Percentiles rank a stretch among this genome's conserved stretches.
Conservation (phyloP, 1,140 invertebrate genomes). For the Branchinecta lynchi region DNA sequence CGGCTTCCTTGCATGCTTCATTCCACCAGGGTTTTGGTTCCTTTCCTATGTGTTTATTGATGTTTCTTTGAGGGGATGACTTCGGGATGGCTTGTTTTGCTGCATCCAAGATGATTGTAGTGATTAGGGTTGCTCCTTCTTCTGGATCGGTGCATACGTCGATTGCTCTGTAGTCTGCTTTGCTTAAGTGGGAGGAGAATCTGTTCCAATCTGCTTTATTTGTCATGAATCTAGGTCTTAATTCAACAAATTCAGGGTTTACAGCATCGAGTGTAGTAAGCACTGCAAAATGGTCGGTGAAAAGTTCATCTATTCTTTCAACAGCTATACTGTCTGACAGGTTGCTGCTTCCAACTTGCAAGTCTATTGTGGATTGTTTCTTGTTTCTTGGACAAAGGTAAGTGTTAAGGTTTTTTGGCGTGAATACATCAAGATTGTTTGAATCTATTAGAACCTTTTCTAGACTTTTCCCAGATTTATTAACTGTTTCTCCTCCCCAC, state of each 20-base stretch:
- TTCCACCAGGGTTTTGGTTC: background rate
- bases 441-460: background rate
- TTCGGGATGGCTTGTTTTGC: background rate
- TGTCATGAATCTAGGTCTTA: background rate
- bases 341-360: background rate
- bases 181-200: background rate
- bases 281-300: background rate
- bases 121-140: background rate
- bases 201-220: background rate
- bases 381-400: background rate
- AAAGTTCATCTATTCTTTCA: conserved; percentile 1
- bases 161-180: background rate
- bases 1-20: background rate
- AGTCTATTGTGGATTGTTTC: background rate
- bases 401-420: background rate
- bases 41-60: background rate
- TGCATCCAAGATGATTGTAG: background rate
- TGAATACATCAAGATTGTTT: background rate
- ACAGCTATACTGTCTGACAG: background rate
- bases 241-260: background rate
- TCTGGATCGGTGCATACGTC: background rate
- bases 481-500: background rate
- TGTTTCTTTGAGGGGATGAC: background rate
- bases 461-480: background rate
- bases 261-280: background rate